Conservation (phyloP, 2,888 invertebrate species). For the Polia nebulosa region DNA sequence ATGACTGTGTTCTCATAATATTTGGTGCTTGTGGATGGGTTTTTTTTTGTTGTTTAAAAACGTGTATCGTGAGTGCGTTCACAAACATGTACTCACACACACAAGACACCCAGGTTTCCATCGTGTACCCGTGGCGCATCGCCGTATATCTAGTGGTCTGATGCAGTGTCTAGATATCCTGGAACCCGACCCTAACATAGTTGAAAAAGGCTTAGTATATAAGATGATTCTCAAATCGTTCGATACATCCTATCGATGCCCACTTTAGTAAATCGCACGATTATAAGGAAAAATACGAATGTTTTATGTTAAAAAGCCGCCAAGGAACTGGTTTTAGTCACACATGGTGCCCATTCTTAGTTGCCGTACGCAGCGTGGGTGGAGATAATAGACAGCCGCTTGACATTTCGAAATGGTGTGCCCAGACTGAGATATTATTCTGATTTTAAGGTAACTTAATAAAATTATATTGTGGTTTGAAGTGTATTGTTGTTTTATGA, state of each 20-base stretch:
- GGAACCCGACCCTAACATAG: no score
- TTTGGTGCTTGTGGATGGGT: no score
- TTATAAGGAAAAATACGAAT: conserved; percentile 62
- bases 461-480: conserved; percentile 50
- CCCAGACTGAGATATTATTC: conserved; percentile 52
- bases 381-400: conserved; percentile 82
- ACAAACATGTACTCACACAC: no score
- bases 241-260: conserved; percentile 13
- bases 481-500: not conserved
- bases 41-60: no score
- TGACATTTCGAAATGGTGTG: conserved; percentile 84
- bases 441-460: conserved; percentile 53
- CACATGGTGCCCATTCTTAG: conserved; percentile 72
- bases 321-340: conserved; percentile 61
- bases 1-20: no score
- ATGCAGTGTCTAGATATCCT: no score
- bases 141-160: no score
- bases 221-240: no score
- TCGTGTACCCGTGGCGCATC: no score
- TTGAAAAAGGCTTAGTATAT: not conserved
- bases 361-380: conserved; percentile 82
- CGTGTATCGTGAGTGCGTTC: no score
- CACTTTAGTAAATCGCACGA: conserved; percentile 44
- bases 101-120: no score
- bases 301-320: conserved; percentile 60